Conservation (phyloP, 2,797 vertebrate species). For the Anolis apletophallus region DNA sequence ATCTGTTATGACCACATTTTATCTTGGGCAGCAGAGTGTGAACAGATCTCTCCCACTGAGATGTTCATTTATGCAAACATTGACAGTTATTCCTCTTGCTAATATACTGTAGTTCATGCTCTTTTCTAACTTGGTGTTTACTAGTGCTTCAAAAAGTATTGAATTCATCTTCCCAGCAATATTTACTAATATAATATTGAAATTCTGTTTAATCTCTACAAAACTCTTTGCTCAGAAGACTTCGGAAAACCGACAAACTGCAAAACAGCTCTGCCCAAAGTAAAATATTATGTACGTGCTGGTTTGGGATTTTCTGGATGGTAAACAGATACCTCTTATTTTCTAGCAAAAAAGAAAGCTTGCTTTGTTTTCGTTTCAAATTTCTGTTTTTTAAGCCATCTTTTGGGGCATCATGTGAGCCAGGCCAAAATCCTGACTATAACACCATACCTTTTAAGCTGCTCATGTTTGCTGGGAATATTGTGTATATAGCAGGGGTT, state of each 20-base stretch:
- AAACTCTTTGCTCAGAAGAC: neutral
- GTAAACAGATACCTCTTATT: neutral
- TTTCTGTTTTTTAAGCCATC: neutral
- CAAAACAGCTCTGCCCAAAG: neutral
- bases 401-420: neutral
- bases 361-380: no score
- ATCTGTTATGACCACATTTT: neutral
- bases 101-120: neutral
- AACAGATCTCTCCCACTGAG: neutral
- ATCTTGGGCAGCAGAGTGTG: neutral
- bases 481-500: no score
- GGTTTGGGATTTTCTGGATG: neutral
- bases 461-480: neutral
- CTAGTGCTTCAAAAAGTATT: neutral
- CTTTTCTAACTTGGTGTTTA: neutral
- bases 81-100: no score
- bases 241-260: neutral
- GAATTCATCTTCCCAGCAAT: neutral
- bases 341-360: neutral
- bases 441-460: neutral
- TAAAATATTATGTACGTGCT: neutral
- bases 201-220: neutral
- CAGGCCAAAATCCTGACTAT: neutral
- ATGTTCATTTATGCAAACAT: neutral
- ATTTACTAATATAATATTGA: constrained; percentile 10